These are phyloP conservation scores for Polyommatus icarus DNA, from an alignment of 2,888 invertebrate genomes.

Conservation along the genomic window DNA sequence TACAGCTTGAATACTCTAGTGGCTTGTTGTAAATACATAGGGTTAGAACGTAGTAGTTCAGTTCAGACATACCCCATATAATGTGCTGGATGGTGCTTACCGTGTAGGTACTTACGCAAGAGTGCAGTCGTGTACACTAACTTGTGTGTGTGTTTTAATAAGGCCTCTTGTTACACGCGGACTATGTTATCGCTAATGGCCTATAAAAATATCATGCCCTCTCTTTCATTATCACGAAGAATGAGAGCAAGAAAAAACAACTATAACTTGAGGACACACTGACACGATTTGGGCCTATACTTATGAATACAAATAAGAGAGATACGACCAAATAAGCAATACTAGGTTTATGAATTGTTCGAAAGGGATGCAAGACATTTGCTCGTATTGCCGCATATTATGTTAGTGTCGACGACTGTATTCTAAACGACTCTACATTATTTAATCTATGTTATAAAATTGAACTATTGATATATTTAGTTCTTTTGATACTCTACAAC, in stretches of 20 bases:
- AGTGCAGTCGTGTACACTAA: not conserved
- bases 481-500: constrained; percentile 23
- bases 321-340: too few relatives aligned
- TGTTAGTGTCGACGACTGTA: constrained; percentile 14
- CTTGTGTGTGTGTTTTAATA: not conserved
- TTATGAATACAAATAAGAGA: too few relatives aligned
- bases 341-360: too few relatives aligned
- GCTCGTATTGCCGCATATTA: not conserved
- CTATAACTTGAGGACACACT: too few relatives aligned
- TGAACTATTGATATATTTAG: constrained; percentile 24
- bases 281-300: too few relatives aligned
- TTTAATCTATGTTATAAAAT: not conserved
- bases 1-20: constrained; percentile 19
- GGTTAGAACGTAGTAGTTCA: not conserved
- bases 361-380: too few relatives aligned
- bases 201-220: too few relatives aligned
- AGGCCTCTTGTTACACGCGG: too few relatives aligned
- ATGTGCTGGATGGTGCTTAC: constrained; percentile 7
- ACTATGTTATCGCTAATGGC: not conserved
- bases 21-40: constrained; percentile 26
- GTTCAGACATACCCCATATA: constrained; percentile 4
- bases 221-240: too few relatives aligned
- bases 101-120: not conserved
- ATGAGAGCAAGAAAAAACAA: too few relatives aligned
- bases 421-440: not conserved